A percentile compares a stretch with the other conserved stretches of the same genome.
Evolutionary conservation across 2,888 invertebrate genomes (phyloP).

Genomic region (Chaitophorus viminalis): DNA sequence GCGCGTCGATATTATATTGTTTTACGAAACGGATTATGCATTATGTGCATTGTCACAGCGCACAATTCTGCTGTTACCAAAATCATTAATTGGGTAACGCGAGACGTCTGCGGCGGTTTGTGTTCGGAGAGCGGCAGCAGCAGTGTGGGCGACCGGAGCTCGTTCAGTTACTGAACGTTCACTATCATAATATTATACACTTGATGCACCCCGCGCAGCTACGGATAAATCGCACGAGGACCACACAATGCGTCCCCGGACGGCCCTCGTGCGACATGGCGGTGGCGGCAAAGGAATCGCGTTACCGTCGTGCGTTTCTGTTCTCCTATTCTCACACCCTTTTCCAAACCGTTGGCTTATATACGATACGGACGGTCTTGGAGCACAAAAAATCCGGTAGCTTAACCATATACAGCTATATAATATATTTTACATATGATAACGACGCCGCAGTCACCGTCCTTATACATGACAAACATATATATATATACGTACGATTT

Average conservation of each 20-base stretch:
- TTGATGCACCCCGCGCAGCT: not conserved
- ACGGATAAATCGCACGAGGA: constrained; percentile 21
- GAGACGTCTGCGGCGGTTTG: not conserved
- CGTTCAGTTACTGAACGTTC: no score
- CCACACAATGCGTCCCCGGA: constrained; percentile 13
- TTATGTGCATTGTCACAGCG: no score
- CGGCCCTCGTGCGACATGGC: not conserved
- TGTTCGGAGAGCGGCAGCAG: not conserved
- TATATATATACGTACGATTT: no score
- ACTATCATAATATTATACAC: not conserved
- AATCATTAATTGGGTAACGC: constrained; percentile 38
- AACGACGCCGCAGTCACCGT: no score
- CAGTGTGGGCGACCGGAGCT: constrained; percentile 20
- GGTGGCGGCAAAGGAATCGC: not conserved
- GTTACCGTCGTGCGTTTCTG: not conserved
- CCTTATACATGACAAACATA: no score
- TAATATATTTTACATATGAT: no score
- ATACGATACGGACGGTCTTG: no score
- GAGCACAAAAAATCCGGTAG: no score
- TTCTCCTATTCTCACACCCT: not conserved
- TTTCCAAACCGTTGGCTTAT: not conserved
- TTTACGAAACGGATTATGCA: no score
- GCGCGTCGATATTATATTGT: no score
- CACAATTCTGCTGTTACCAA: no score
- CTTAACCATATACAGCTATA: no score